A percentile compares a stretch with the other conserved stretches of the same genome.
Conservation (phyloP, 1,140 invertebrate genomes). For the Zaprionus taronus region DNA sequence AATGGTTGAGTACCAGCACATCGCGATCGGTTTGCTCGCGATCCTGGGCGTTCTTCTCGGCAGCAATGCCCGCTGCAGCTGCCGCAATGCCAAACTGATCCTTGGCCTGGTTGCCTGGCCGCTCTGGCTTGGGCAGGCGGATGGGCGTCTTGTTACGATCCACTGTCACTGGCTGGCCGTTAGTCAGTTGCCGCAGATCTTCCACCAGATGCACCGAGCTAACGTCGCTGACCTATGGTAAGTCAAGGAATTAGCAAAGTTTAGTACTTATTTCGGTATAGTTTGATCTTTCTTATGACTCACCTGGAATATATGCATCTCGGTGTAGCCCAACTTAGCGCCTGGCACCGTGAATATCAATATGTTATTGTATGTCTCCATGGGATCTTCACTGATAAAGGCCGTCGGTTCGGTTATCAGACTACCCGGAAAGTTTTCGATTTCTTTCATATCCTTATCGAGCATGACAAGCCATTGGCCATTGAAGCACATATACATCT, state of each 20-base stretch:
- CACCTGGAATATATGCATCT: conserved; percentile 82
- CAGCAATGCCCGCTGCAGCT: conserved; percentile 66
- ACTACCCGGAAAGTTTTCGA: conserved; percentile 78
- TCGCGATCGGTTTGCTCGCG: conserved; percentile 72
- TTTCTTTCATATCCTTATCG: conserved; percentile 79
- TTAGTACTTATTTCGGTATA: neutral
- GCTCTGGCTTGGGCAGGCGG: conserved; percentile 65
- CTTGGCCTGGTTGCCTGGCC: conserved; percentile 56
- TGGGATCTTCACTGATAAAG: conserved; percentile 74
- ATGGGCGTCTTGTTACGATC: conserved; percentile 79
- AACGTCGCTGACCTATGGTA: conserved; percentile 84
- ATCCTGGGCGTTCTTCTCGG: conserved; percentile 72
- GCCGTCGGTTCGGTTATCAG: conserved; percentile 77
- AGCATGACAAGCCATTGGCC: conserved; percentile 81
- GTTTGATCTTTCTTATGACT: neutral
- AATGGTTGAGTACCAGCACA: conserved; percentile 77
- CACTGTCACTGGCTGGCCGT: conserved; percentile 59
- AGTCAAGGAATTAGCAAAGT: neutral
- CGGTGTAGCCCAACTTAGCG: conserved; percentile 72
- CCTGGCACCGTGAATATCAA: conserved; percentile 76
- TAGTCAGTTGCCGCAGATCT: conserved; percentile 85
- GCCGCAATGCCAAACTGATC: conserved; percentile 80
- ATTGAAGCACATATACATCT: conserved; percentile 81
- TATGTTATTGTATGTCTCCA: conserved; percentile 74
- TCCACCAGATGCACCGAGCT: conserved; percentile 86